Evolutionary conservation across 2,888 invertebrate genomes (phyloP), one percentile per base, ranked within the genome.

Genomic region (Tubulanus polymorphus): DNA sequence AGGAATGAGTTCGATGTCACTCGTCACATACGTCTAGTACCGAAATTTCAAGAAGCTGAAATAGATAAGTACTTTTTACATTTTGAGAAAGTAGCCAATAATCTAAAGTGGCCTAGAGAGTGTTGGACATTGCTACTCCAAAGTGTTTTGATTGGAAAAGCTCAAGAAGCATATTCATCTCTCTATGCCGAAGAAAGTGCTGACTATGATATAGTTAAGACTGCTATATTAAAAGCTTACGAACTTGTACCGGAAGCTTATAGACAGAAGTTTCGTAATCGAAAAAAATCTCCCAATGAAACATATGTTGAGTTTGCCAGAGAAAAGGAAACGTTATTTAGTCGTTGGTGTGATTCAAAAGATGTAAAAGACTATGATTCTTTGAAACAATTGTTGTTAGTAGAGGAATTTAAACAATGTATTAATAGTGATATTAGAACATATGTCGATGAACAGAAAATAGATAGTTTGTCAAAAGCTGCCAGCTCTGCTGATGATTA

Each of bases 231-330:
- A 12, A 61, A 59, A 47, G 52, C 51, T 30, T 61, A 63, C 55
- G 55, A 56, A 23, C 48, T 60, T 18, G 56, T 56, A 10, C 58
- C 57, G 26, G 60, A 58, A 32, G 52, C 58, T 27, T 57, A 60
- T 37, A 37, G 51, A 15, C 55, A 56, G 37, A 55, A 56, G 50
- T 57, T 57, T 47, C 25, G 60, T 29, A 59, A 26, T 30, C 49
- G 30, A 26, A 15, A 18, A 15, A 53, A 61, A 30, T 23, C 18
- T 30, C 23, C 48, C 28, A 26, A 32, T 37, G 53, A 59, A 46
- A 61, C 58, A 28, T 51, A 56, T 51, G 57, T 57, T 20, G 60
- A 62, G 37, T 58, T 58, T 60, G 57, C 58, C 20, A 54, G 48
- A 52, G 47, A 52, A 12, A 60, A 58, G 45, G 58, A 56, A 26